Base-by-base conservation (phyloP, 2,113 vertebrate genomes). In the Baryphthengus martii region DNA sequence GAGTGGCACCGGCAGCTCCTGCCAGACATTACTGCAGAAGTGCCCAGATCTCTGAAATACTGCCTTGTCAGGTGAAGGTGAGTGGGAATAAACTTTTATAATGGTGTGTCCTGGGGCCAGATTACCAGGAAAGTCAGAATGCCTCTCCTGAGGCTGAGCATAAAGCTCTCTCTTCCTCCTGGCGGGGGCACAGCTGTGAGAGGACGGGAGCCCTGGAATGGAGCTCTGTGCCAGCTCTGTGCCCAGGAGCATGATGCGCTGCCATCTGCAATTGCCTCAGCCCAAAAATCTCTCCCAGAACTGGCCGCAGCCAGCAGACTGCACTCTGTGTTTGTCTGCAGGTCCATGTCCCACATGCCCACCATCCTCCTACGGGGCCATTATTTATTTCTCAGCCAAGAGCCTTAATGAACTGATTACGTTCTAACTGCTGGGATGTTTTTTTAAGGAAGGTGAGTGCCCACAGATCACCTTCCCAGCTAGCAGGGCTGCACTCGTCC, bases 241-340 rank as follows among this genome's bases (percentile, higher is more conserved):
- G 83, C 75, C 75, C 17, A 1, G 44, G 25, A 59, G n/a, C 35
- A 3, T 50, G 78, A 17, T 20, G 0, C 42, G 70, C 66, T n/a
- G 70, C 90, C 1, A 3, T 75, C 85, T n/a, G 59, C 68, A 0
- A 47, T 1, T 5, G 0, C 35, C 52, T 7, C 77, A 11, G 44
- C 37, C 65, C 89, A 6, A 50, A 44, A n/a, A 13, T 42, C 35
- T 52, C 14, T 65, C 15, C 39, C 1, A 9, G 61, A 20, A 47
- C 35, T 5, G 62, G 39, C 33, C 3, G 4, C 37, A 78, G 77
- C 40, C 33, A 14, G 24, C 35, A 7, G 52, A 33, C 67, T 52
- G 59, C 18, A 1, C 7, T 25, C 15, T 4, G 12, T 8, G 37
- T 40, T 31, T 23, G 56, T 42, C 77, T 25, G 47, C 6, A 3